phyloP scores from a whole-genome alignment of 2,113 vertebrate species.

The Carettochelys insculpta region DNA sequence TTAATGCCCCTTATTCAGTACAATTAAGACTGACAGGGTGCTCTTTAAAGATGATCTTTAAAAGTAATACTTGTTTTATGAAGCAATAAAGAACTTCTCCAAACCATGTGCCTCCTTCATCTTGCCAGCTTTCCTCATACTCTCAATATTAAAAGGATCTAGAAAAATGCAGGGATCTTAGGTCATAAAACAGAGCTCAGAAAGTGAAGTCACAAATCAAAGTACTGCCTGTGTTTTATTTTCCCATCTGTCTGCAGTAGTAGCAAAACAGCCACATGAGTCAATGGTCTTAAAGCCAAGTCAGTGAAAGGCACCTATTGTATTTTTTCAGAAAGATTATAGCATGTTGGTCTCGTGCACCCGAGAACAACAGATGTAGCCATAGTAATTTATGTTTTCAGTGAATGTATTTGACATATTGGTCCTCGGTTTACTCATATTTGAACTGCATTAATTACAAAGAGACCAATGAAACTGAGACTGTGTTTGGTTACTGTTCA shows the following conservation, averaged over 20 bases:
- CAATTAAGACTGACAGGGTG: neutral
- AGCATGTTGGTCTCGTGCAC: neutral
- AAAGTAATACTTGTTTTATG: neutral
- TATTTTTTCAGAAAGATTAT: neutral
- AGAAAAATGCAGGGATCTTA: neutral
- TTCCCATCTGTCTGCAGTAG: slow-evolving; percentile 6
- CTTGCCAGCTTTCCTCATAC: neutral
- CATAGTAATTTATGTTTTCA: neutral
- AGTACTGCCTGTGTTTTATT: neutral
- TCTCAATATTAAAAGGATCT: neutral
- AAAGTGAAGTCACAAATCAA: slow-evolving; percentile 41
- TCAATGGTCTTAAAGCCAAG: neutral
- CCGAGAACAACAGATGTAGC: neutral
- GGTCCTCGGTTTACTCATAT: neutral
- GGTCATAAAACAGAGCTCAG: slow-evolving; percentile 18
- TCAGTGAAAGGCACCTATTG: neutral
- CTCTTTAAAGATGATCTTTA: neutral
- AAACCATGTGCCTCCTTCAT: neutral
- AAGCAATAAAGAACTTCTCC: neutral
- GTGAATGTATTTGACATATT: neutral
- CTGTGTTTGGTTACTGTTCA: neutral
- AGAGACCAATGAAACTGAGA: neutral
- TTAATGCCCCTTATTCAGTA: slow-evolving; percentile 10
- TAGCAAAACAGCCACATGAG: neutral
- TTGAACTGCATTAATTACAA: too few relatives aligned